Conservation (phyloP, 2,797 vertebrate species). For the Parambassis ranga region DNA sequence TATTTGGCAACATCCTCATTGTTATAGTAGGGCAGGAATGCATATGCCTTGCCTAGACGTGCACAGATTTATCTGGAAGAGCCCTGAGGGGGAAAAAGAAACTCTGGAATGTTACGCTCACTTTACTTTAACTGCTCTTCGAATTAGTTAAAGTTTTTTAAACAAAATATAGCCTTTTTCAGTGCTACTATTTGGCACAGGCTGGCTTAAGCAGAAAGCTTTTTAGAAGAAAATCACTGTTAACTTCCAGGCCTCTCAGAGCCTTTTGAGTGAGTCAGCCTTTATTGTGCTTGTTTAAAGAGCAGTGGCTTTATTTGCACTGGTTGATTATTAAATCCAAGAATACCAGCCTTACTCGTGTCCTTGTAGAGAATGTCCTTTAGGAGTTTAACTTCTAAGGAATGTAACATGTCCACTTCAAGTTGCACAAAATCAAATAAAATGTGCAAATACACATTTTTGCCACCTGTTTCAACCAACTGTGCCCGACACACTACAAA, state of each 20-base stretch:
- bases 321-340: slow-evolving; percentile 34
- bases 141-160: too few species aligned
- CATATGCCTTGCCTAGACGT: slow-evolving; percentile 7
- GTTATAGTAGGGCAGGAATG: slow-evolving; percentile 7
- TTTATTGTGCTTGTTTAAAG: neutral
- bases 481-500: neutral
- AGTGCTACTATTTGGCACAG: too few species aligned
- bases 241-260: neutral
- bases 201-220: too few species aligned
- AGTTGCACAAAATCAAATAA: neutral
- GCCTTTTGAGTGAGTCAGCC: neutral
- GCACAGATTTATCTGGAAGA: neutral
- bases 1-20: neutral
- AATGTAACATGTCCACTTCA: slow-evolving; percentile 21
- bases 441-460: neutral
- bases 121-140: neutral
- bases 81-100: slow-evolving; percentile 4
- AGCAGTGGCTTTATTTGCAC: slow-evolving; percentile 7
- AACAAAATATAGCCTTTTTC: too few species aligned
- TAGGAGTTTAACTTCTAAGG: slow-evolving; percentile 14
- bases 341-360: slow-evolving; percentile 13
- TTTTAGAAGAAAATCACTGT: too few species aligned
- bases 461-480: slow-evolving; percentile 10
- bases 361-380: slow-evolving; percentile 30
- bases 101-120: slow-evolving; percentile 8